These are phyloP conservation scores for Spatula versicolor DNA, from an alignment of 2,797 vertebrate genomes.

Conservation along the genomic window DNA sequence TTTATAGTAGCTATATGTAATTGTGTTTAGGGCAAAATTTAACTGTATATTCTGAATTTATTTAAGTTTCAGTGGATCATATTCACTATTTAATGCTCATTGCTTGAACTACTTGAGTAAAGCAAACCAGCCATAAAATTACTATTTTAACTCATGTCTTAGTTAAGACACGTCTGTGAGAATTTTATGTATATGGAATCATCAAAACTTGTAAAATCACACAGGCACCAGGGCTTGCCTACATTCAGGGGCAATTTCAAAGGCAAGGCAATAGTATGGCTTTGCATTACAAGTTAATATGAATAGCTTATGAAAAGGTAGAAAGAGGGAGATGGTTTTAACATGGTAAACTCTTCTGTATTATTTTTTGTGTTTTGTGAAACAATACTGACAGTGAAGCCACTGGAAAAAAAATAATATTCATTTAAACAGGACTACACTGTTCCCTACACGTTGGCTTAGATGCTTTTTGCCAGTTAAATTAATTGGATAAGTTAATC, in stretches of 20 bases:
- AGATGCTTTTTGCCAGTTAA: not conserved
- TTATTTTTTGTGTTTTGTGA: not conserved
- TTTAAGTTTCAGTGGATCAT: not conserved
- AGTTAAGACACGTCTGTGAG: not conserved
- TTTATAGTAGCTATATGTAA: not conserved
- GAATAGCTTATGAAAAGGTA: not conserved
- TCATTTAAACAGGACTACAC: not conserved
- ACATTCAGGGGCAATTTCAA: not conserved
- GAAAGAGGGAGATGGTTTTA: not conserved
- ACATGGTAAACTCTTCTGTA: not conserved
- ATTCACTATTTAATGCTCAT: not conserved
- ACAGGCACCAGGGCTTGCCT: not conserved
- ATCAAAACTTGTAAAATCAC: not conserved
- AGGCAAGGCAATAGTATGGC: not conserved
- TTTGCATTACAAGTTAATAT: not conserved
- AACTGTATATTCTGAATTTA: not conserved
- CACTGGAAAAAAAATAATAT: not conserved
- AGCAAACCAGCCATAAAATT: not conserved
- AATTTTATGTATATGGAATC: not conserved
- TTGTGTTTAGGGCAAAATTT: not conserved
- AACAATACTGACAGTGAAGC: not conserved
- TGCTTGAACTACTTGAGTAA: not conserved
- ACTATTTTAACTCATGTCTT: not conserved
- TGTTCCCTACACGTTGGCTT: not conserved
- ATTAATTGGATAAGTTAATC: not conserved